Base-by-base conservation (phyloP, 2,113 vertebrate genomes). In the Jacana jacana region DNA sequence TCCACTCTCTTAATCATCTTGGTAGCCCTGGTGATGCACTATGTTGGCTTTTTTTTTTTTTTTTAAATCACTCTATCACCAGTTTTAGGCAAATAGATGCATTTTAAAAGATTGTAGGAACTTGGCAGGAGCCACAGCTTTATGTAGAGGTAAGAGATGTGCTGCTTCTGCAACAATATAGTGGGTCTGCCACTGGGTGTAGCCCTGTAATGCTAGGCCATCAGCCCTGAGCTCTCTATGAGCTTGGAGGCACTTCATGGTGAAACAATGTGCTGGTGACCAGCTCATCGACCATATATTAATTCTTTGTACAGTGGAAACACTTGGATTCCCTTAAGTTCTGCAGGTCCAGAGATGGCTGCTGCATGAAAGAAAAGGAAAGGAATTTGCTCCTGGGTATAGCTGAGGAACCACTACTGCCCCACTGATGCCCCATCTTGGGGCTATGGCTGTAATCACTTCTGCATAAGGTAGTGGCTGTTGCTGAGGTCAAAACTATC, bases 381-480 rank as follows among this genome's bases (percentile, higher is more conserved):
- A 2, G 2, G 23, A 33, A 57, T 23, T 48, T 24, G 6, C 0
- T 70, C 8, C 22, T 18, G 6, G 28, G 46, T 25, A 15, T 51
- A 58, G 4, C 55, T 8, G 7, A 54, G 52, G 52, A 58, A 48
- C 2, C 2, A 39, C 16, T 24, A 4, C 0, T 3, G 7, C 20
- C 7, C 2, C 2, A 39, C 16, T 24, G 3, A 0, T 3, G 7
- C 20, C 7, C 54, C 28, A 12, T 23, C 15, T 17, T 1, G 0
- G 10, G 3, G 2, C 13, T 35, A 0, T 0, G 4, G 1, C 2
- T 3, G 2, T 55, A 31, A 25, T 18, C 37, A 4, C 37, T 78
- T 42, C 51, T 66, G 70, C 20, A 4, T 18, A 40, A 63, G 14
- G 15, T 5, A 20, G 39, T 28, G 39, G 23, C 27, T 39, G 17